A percentile compares a stretch with the other conserved stretches of the same genome.
Evolutionary conservation across 2,888 invertebrate genomes (phyloP).

Genomic region (Ptychoptera contaminata): DNA sequence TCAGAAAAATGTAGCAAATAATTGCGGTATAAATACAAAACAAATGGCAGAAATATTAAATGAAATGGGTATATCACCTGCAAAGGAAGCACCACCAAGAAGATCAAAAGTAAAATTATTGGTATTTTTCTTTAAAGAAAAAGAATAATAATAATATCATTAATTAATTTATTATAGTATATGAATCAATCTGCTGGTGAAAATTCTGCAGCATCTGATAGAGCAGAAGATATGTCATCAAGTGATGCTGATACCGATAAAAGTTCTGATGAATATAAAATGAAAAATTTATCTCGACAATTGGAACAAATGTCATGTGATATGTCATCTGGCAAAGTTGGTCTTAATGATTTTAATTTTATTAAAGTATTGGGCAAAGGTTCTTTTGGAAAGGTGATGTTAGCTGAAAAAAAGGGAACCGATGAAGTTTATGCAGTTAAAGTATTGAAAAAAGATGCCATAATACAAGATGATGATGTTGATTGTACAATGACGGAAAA

Average conservation of each 20-base stretch:
- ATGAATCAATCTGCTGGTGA: conserved; percentile 32
- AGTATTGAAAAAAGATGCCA: conserved; percentile 93
- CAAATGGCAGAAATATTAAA: conserved; percentile 88
- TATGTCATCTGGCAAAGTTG: conserved; percentile 39
- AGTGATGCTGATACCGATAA: conserved; percentile 17
- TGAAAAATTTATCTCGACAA: background rate
- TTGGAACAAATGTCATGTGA: conserved; percentile 2
- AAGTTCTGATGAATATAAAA: background rate
- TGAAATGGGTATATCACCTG: conserved; percentile 81
- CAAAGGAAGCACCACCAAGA: conserved; percentile 56
- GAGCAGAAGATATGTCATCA: conserved; percentile 19
- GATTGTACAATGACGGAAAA: conserved; percentile 99
- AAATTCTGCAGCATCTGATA: conserved; percentile 30
- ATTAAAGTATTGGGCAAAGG: conserved; percentile 98
- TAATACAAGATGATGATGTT: conserved; percentile 97
- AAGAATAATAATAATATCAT: background rate
- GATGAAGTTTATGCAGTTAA: conserved; percentile 82
- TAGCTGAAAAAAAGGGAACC: conserved; percentile 83
- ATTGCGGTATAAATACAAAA: conserved; percentile 96
- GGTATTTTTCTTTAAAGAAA: conserved; percentile 1
- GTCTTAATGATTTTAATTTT: conserved; percentile 83
- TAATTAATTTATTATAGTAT: conserved; percentile 17
- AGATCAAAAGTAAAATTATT: conserved; percentile 38
- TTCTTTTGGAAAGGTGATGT: conserved; percentile 97
- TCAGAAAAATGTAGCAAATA: conserved; percentile 98